Conservation (phyloP, 2,797 vertebrate genomes). For the Syngnathus acus region DNA sequence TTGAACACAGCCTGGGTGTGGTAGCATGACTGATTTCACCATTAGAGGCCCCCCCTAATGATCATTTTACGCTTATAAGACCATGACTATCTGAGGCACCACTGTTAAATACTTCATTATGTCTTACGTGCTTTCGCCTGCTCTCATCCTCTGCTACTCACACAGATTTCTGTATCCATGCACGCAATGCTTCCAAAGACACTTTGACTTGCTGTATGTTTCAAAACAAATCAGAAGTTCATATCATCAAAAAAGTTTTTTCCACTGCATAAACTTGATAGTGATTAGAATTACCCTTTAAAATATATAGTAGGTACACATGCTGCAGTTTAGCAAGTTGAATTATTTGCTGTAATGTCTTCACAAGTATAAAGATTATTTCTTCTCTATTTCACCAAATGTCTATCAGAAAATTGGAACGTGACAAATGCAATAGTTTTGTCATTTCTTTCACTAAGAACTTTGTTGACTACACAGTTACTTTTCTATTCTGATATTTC, state of each 20-base stretch:
- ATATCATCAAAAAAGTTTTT: too few species aligned
- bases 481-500: neutral
- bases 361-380: too few species aligned
- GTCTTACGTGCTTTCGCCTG: slow-evolving; percentile 3
- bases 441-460: neutral
- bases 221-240: neutral
- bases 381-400: neutral
- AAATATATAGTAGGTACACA: too few species aligned
- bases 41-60: slow-evolving; percentile 51
- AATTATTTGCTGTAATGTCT: too few species aligned
- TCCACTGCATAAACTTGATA: neutral
- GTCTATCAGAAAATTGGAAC: neutral
- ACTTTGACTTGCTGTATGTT: neutral
- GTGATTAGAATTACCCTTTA: too few species aligned
- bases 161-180: neutral
- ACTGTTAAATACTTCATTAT: slow-evolving; percentile 39
- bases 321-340: too few species aligned
- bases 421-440: neutral
- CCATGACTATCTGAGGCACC: slow-evolving; percentile 36
- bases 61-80: slow-evolving; percentile 50
- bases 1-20: slow-evolving; percentile 34
- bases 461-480: neutral
- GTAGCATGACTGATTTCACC: slow-evolving; percentile 51
- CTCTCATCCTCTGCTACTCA: slow-evolving; percentile 6
- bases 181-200: neutral